phyloP scores from a whole-genome alignment of 2,113 vertebrate species.

The Bettongia penicillata region DNA sequence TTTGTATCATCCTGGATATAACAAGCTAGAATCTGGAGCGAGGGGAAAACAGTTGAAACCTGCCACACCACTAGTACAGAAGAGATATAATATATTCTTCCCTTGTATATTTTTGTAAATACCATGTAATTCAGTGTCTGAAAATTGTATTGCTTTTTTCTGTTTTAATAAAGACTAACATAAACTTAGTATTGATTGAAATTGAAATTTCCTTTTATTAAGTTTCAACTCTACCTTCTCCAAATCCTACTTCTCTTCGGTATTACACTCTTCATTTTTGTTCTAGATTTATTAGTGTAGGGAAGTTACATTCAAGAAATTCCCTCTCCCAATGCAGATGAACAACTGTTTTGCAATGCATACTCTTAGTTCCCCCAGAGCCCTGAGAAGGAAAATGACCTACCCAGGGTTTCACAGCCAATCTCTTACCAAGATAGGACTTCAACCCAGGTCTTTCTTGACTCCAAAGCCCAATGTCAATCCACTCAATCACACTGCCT shows the following conservation, averaged over 20 bases:
- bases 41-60: conserved; percentile 44
- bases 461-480: no score
- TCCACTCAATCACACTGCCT: no score
- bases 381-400: no score
- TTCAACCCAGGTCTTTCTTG: no score
- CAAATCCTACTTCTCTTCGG: conserved; percentile 23
- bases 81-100: conserved; percentile 56
- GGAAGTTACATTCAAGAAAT: background rate
- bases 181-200: conserved; percentile 71
- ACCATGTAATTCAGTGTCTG: conserved; percentile 77
- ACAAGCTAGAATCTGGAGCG: conserved; percentile 41
- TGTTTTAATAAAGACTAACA: conserved; percentile 79
- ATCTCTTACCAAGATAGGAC: no score
- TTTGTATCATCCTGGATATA: conserved; percentile 88
- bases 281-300: no score
- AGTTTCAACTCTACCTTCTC: conserved; percentile 34
- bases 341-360: background rate
- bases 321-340: background rate
- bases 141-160: conserved; percentile 73
- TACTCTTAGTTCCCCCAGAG: no score
- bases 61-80: conserved; percentile 52
- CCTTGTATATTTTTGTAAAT: conserved; percentile 86
- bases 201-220: conserved; percentile 60
- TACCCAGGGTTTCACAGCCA: no score
- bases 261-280: conserved; percentile 4